These are phyloP conservation scores for Pelusios castaneus DNA, from an alignment of 2,113 vertebrate genomes.

Conservation along the genomic window DNA sequence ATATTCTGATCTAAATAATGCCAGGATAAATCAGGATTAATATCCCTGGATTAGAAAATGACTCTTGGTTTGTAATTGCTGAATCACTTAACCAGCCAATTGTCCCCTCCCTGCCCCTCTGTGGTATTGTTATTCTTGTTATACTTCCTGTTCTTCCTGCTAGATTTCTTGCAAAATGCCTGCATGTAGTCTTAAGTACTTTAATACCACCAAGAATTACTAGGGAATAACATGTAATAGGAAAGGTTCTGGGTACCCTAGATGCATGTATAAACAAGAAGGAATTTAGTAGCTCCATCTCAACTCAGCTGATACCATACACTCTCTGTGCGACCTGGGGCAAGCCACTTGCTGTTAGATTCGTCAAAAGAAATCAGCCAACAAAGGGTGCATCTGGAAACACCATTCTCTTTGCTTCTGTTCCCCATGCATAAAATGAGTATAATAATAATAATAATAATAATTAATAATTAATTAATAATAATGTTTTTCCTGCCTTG, in stretches of 20 bases:
- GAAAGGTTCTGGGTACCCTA: not conserved
- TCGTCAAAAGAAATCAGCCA: not conserved
- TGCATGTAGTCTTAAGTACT: not conserved
- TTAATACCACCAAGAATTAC: not conserved
- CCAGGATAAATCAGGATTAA: not conserved
- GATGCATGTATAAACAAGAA: not conserved
- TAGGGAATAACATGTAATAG: not conserved
- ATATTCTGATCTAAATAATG: not conserved
- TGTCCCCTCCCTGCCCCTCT: not conserved
- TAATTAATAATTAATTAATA: accelerated
- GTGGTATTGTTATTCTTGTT: not conserved
- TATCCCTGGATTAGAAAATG: not conserved
- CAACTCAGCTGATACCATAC: not conserved
- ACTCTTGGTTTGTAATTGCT: not conserved
- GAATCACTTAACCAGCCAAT: not conserved
- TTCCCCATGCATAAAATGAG: not conserved
- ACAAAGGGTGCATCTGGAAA: not conserved
- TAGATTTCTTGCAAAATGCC: not conserved
- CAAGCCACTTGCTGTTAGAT: not conserved
- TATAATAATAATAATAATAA: not conserved
- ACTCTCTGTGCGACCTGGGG: accelerated
- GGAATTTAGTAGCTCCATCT: not conserved
- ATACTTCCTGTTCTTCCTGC: not conserved
- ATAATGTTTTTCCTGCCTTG: accelerated
- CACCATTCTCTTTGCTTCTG: accelerated